Base-by-base conservation (phyloP, 1,140 invertebrate species). In the Zelostemma sp. region DNA sequence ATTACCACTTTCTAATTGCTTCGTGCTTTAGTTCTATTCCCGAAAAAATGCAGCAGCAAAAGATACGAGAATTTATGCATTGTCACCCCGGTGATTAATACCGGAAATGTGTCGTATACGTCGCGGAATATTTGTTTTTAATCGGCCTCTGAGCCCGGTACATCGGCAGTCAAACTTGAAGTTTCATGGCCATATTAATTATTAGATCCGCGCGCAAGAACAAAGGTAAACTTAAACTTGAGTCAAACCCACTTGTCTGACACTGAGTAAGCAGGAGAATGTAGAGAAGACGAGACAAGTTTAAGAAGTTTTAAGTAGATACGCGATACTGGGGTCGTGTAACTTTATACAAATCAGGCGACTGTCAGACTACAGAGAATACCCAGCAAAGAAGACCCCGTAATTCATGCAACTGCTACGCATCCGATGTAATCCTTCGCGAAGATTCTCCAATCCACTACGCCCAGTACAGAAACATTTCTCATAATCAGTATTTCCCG, bases 281-380 rank as follows among this genome's bases (percentile, higher is more conserved):
- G 70, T 43, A 68, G 54, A 66, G 67, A 70, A 71, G 76, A 76
- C 78, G 75, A 80, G 77, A 80, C 79, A 75, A 81, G 80, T 78
- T 80, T 59, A 70, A 74, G 75, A 81, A 81, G 75, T 81, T 80
- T 79, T 80, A 81, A 81, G 78, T 80, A 81, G 80, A 75, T 81
- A 65, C 68, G 75, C 77, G 72, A 81, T 81, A 80, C 79, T 46
- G 59, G 46, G 66, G 54, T 68, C 59, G 59, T 62, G 48, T 59
- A 68, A 68, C 66, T 68, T 62, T 49, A 28, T 25, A 3, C 31
- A 35, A 18, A 55, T 16, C 18, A 53, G 53, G 60, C 57, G 58
- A 68, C 51, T 49, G 19, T 12, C 12, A 19, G 58, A 12, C 14
- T 9, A 6, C 16, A 16, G 31, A 33, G n/a, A n/a, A n/a, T n/a